phyloP scores from a whole-genome alignment of 2,113 vertebrate genomes.

The Oreochromis spilurus region DNA sequence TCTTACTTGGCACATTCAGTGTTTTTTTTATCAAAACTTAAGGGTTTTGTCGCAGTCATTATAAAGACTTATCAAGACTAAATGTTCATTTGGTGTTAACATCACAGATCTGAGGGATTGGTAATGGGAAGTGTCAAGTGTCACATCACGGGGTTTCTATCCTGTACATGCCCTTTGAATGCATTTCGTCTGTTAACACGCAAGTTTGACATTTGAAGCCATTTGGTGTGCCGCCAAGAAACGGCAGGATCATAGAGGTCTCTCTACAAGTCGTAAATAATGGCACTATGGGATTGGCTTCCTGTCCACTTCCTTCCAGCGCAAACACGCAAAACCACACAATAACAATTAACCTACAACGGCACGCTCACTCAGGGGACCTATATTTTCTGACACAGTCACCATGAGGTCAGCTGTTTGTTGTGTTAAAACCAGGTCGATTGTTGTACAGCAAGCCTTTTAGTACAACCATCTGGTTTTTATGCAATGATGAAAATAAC shows the following conservation, averaged over 20 bases:
- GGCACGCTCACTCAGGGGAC: conserved; percentile 3
- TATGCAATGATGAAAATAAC: conserved; percentile 12
- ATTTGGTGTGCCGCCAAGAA: neutral
- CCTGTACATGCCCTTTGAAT: neutral
- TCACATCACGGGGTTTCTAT: neutral
- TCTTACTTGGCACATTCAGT: neutral
- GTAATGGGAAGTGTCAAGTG: neutral
- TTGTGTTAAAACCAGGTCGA: conserved; percentile 13
- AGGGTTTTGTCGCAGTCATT: neutral
- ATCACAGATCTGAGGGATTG: neutral
- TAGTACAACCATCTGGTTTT: neutral
- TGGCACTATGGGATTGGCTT: conserved; percentile 30
- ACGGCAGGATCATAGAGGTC: conserved; percentile 2
- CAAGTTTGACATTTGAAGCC: neutral
- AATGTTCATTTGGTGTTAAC: neutral
- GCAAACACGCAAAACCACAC: conserved; percentile 29
- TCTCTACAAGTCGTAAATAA: conserved; percentile 23
- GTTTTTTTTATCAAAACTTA: neutral
- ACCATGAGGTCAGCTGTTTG: conserved; percentile 12
- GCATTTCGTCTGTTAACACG: neutral
- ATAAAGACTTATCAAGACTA: neutral
- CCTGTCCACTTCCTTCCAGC: conserved; percentile 25
- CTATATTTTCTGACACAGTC: conserved; percentile 4
- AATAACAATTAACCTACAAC: conserved; percentile 30
- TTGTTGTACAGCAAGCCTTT: neutral